These are phyloP conservation scores for Frankliniella fusca DNA, from an alignment of 2,888 invertebrate genomes.

Conservation along the genomic window DNA sequence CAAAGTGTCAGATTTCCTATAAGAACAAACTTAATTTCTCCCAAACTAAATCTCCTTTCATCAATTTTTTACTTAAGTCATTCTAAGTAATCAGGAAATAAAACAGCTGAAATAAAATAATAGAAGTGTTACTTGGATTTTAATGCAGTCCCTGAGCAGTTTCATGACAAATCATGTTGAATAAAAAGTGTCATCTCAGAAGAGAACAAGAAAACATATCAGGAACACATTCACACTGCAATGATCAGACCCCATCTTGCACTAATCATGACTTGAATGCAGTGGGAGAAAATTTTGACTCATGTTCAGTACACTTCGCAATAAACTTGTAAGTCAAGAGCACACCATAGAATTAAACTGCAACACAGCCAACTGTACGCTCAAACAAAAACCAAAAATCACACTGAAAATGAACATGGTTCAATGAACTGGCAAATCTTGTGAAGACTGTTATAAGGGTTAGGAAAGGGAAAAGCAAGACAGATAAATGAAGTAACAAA, in stretches of 20 bases:
- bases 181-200: neutral
- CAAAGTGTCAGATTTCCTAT: neutral
- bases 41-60: too few relatives aligned
- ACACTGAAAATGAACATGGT: neutral
- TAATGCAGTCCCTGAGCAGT: neutral
- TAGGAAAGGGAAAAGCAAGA: neutral
- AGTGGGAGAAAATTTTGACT: neutral
- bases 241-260: neutral
- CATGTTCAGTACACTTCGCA: too few relatives aligned
- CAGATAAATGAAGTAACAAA: slow-evolving; percentile 15
- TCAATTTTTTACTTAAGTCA: neutral
- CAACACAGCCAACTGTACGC: neutral
- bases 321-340: too few relatives aligned
- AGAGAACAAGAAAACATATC: neutral
- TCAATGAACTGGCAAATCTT: neutral
- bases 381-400: neutral
- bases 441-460: neutral
- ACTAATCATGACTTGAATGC: neutral
- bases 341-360: neutral
- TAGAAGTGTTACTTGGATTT: neutral
- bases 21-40: neutral
- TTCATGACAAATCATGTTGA: neutral
- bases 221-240: neutral
- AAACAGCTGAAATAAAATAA: slow-evolving; percentile 1
- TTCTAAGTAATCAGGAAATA: neutral